phyloP scores from a whole-genome alignment of 2,888 invertebrate genomes.

The Drosophila stalkeri region DNA sequence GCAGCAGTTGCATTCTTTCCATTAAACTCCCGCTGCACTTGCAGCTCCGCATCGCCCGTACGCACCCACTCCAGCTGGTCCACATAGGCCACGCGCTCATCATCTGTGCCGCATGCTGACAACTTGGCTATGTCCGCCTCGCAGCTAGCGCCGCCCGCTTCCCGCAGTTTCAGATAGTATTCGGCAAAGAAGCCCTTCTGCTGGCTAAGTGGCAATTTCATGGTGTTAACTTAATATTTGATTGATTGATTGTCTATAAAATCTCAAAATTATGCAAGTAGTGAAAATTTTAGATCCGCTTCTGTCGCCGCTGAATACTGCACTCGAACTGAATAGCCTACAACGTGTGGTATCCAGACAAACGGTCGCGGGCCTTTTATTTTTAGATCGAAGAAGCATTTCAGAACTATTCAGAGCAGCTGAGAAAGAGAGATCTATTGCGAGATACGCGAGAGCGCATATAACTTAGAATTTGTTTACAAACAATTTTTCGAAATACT shows the following conservation, averaged over 20 bases:
- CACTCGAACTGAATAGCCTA: conserved; percentile 60
- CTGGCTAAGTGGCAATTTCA: conserved; percentile 78
- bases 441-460: not conserved
- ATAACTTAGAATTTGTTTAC: conserved; percentile 62
- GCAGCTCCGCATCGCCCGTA: conserved; percentile 85
- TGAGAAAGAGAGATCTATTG: conserved; percentile 12
- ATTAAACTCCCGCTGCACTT: conserved; percentile 85
- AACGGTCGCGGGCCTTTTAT: conserved; percentile 55
- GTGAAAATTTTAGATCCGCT: conserved; percentile 24
- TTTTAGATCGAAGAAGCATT: conserved; percentile 60
- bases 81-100: conserved; percentile 88
- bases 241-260: conserved; percentile 12
- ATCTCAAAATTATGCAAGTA: conserved; percentile 70
- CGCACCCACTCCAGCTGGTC: conserved; percentile 86
- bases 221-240: conserved; percentile 23
- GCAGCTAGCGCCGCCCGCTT: conserved; percentile 83
- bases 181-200: conserved; percentile 87
- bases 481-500: conserved; percentile 46
- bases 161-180: conserved; percentile 88
- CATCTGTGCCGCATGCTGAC: conserved; percentile 87
- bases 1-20: conserved; percentile 87
- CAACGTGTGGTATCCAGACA: conserved; percentile 67
- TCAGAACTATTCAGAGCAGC: conserved; percentile 28
- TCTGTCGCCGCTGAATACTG: conserved; percentile 53
- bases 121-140: conserved; percentile 88